Evolutionary conservation across 2,797 vertebrate species (phyloP).

Genomic region (Hydrocynus forskahlii): DNA sequence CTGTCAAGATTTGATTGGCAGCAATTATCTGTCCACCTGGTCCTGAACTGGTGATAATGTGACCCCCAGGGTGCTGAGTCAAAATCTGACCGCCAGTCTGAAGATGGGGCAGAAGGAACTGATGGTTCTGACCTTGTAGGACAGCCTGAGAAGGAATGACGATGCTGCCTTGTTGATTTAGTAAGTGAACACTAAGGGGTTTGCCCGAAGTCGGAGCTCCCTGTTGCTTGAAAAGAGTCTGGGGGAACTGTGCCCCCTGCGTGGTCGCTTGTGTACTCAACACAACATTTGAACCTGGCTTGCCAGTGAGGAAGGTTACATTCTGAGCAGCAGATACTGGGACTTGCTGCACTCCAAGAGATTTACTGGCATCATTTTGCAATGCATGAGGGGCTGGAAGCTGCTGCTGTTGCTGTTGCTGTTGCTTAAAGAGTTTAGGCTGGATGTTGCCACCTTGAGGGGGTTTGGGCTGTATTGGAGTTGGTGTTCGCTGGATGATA

Average conservation of each 20-base stretch:
- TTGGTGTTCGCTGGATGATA: slow-evolving; percentile 93
- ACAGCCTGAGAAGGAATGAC: slow-evolving; percentile 90
- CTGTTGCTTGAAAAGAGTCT: slow-evolving; percentile 89
- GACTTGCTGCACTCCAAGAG: slow-evolving; percentile 78
- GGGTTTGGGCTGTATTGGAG: slow-evolving; percentile 96
- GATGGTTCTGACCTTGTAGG: slow-evolving; percentile 90
- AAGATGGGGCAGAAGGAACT: slow-evolving; percentile 90
- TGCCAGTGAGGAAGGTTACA: slow-evolving; percentile 90
- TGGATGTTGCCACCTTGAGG: slow-evolving; percentile 80
- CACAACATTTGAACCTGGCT: slow-evolving; percentile 88
- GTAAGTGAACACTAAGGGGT: slow-evolving; percentile 89
- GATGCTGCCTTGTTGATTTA: slow-evolving; percentile 93
- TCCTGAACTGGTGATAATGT: slow-evolving; percentile 89
- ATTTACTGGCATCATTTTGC: slow-evolving; percentile 79
- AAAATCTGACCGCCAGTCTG: slow-evolving; percentile 89
- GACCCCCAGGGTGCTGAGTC: slow-evolving; percentile 82
- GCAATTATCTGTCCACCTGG: slow-evolving; percentile 87
- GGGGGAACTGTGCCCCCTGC: slow-evolving; percentile 77
- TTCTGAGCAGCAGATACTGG: slow-evolving; percentile 84
- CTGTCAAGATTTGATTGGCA: slow-evolving; percentile 86
- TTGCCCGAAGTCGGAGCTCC: slow-evolving; percentile 78
- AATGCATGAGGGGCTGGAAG: slow-evolving; percentile 72
- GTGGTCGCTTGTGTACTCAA: slow-evolving; percentile 79
- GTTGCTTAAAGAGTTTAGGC: slow-evolving; percentile 82
- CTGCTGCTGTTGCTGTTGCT: slow-evolving; percentile 61